Conservation (phyloP, 2,797 vertebrate genomes). For the Iguana delicatissima region DNA sequence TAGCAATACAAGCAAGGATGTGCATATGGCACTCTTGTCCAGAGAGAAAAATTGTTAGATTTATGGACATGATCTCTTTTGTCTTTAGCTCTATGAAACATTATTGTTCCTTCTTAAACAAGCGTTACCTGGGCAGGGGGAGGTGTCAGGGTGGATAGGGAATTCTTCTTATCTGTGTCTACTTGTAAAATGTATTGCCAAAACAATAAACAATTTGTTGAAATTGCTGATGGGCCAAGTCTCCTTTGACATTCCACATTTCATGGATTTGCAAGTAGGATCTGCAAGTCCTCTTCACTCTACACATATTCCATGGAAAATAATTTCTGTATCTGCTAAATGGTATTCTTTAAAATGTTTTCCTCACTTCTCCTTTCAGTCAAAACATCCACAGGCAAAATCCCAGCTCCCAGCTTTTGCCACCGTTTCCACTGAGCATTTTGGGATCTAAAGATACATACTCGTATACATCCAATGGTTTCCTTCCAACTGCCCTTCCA, state of each 20-base stretch:
- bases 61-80: neutral
- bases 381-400: neutral
- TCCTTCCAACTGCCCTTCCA: neutral
- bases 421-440: neutral
- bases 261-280: neutral
- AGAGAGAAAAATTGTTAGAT: slow-evolving; percentile 18
- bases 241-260: neutral
- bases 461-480: neutral
- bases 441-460: neutral
- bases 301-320: neutral
- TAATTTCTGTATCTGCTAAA: neutral
- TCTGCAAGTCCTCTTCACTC: neutral
- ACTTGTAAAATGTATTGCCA: neutral
- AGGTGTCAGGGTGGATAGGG: no score
- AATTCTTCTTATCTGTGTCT: neutral
- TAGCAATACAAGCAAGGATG: slow-evolving; percentile 30
- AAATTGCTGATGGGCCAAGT: neutral
- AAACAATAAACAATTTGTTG: neutral
- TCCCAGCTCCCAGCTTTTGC: neutral
- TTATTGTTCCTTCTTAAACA: neutral
- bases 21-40: slow-evolving; percentile 29
- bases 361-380: neutral
- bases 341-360: neutral
- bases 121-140: neutral
- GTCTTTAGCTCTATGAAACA: neutral